Percentiles rank a stretch among this genome's conserved stretches.
Conservation (phyloP, 2,797 vertebrate species). For the Pteropus rufus region DNA sequence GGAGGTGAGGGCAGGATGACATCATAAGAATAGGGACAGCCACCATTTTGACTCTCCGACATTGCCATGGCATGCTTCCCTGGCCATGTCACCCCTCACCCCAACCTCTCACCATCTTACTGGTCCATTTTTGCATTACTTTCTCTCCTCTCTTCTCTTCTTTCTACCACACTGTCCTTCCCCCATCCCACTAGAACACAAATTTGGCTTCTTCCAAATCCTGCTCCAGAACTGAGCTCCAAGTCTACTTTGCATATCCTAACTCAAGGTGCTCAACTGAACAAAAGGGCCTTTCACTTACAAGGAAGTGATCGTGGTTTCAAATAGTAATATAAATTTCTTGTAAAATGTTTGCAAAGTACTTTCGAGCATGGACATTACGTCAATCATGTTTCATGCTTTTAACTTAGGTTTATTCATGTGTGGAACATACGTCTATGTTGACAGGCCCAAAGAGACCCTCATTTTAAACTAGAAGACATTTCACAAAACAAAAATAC, state of each 20-base stretch:
- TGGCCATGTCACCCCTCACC: neutral
- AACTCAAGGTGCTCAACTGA: neutral
- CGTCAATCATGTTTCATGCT: constrained; percentile 53
- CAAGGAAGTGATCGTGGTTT: constrained; percentile 7
- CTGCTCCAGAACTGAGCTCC: neutral
- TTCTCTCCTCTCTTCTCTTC: neutral
- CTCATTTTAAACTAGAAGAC: constrained; percentile 46
- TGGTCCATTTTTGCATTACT: neutral
- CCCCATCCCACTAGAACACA: neutral
- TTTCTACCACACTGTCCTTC: neutral
- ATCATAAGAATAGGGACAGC: neutral
- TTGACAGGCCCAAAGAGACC: constrained; percentile 10
- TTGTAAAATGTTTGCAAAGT: constrained; percentile 56
- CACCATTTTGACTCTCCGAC: neutral
- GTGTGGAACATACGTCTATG: neutral
- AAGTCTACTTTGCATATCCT: neutral
- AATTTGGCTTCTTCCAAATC: neutral
- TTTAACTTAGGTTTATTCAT: constrained; percentile 18
- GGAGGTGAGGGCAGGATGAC: neutral
- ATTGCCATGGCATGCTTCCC: neutral
- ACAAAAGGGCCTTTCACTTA: constrained; percentile 34
- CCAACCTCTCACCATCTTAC: neutral
- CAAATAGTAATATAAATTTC: constrained; percentile 17
- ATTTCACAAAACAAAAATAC: constrained; percentile 24
- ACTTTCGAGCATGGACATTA: constrained; percentile 71